Percentiles rank a stretch among this genome's conserved stretches.
Evolutionary conservation across 1,140 invertebrate species (phyloP).

Genomic region (Zaprionus gabonicus): DNA sequence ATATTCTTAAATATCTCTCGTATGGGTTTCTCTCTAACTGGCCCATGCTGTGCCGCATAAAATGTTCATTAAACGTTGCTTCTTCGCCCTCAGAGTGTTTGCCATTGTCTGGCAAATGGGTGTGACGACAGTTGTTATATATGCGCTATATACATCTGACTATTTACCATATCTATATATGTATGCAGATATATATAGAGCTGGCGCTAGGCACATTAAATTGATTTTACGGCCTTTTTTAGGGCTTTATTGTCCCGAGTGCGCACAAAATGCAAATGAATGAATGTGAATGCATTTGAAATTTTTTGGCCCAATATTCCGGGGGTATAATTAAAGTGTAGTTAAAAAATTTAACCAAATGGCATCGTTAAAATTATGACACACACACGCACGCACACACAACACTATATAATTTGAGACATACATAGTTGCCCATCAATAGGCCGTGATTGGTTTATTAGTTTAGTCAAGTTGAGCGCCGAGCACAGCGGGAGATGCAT

Average conservation of each 20-base stretch:
- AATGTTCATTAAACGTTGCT: slow-evolving; percentile 66
- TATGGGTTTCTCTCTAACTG: slow-evolving; percentile 21
- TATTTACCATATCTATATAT: neutral
- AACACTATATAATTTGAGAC: neutral
- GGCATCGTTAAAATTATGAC: slow-evolving; percentile 36
- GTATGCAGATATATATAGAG: neutral
- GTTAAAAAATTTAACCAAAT: slow-evolving; percentile 44
- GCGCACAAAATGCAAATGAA: slow-evolving; percentile 62
- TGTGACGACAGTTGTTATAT: slow-evolving; percentile 41
- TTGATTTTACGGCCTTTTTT: slow-evolving; percentile 63
- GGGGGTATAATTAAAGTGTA: slow-evolving; percentile 61
- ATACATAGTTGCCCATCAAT: neutral
- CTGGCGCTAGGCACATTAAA: slow-evolving; percentile 45
- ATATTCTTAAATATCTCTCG: slow-evolving; percentile 37
- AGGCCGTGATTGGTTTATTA: slow-evolving; percentile 25
- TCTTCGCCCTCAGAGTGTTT: slow-evolving; percentile 12
- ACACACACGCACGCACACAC: neutral
- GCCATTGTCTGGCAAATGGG: slow-evolving; percentile 41
- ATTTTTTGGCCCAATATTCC: slow-evolving; percentile 59
- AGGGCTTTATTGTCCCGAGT: slow-evolving; percentile 38
- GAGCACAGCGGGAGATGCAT: slow-evolving; percentile 10
- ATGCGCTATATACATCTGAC: neutral
- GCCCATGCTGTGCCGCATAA: slow-evolving; percentile 62
- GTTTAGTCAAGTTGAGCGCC: slow-evolving; percentile 8
- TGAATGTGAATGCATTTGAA: slow-evolving; percentile 40